Evolutionary conservation across 2,888 invertebrate species (phyloP).

Genomic region (Heliconius aoede): DNA sequence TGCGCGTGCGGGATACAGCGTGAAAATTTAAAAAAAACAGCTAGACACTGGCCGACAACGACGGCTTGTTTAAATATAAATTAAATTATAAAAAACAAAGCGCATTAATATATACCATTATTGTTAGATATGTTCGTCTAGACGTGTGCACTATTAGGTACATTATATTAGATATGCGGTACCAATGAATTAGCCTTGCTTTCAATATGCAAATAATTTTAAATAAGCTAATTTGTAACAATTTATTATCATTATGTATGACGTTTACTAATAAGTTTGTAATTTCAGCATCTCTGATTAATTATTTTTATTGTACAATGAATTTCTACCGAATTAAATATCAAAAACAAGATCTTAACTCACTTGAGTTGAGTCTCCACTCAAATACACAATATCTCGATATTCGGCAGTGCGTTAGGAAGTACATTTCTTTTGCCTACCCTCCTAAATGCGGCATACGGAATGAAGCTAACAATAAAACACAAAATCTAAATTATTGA

Average conservation of each 20-base stretch:
- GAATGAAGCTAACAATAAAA: too few relatives aligned
- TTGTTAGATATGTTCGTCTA: conserved; percentile 35
- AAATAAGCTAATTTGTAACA: neutral
- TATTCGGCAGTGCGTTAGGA: too few relatives aligned
- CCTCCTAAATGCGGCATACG: too few relatives aligned
- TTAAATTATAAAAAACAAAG: neutral
- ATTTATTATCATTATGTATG: neutral
- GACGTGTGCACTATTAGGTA: conserved; percentile 30
- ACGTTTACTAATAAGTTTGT: too few relatives aligned
- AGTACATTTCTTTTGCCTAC: too few relatives aligned
- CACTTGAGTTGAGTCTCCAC: too few relatives aligned
- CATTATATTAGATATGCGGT: conserved; percentile 21
- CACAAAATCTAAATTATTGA: neutral
- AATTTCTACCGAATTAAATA: neutral
- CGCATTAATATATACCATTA: neutral
- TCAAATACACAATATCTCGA: too few relatives aligned
- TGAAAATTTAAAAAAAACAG: neutral
- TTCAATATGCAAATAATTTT: conserved; percentile 4
- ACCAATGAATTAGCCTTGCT: conserved; percentile 14
- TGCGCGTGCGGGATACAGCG: too few relatives aligned
- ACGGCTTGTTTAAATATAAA: neutral
- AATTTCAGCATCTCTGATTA: too few relatives aligned
- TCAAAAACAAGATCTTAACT: too few relatives aligned
- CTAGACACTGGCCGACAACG: neutral
- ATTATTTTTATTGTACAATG: neutral